Evolutionary conservation across 2,113 vertebrate genomes (phyloP).

Genomic region (Myrmophylax atrothorax): DNA sequence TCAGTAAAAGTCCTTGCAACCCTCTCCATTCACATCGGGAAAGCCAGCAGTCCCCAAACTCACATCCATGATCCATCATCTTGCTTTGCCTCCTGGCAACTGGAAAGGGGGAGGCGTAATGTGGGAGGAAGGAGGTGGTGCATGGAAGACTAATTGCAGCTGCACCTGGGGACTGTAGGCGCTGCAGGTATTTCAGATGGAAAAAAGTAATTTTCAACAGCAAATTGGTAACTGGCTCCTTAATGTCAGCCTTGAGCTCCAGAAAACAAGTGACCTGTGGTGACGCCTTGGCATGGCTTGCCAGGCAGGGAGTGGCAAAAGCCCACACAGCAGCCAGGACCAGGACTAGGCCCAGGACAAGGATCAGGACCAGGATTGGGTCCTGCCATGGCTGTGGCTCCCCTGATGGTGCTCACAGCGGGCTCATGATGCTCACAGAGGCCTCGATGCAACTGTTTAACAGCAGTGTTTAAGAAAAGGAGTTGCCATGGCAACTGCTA

Average conservation of each 20-base stretch:
- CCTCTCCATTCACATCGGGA: fast-evolving
- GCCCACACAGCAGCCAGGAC: not conserved
- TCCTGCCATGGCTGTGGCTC: not conserved
- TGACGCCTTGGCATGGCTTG: fast-evolving
- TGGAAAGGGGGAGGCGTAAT: not conserved
- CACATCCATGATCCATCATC: not conserved
- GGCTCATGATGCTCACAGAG: fast-evolving
- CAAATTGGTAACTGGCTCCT: not conserved
- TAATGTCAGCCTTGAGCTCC: not conserved
- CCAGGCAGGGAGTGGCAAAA: not conserved
- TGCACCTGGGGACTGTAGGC: not conserved
- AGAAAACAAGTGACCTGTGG: not conserved
- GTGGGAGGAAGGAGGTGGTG: not conserved
- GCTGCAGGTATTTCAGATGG: not conserved
- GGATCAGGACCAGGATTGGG: not conserved
- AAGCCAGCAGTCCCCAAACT: not conserved
- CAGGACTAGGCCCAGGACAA: not conserved
- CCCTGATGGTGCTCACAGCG: fast-evolving
- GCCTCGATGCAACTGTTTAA: not conserved
- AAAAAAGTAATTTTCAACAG: not conserved
- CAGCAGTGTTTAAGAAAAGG: conserved; percentile 5
- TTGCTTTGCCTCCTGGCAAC: not conserved
- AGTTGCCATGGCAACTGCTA: conserved; percentile 51
- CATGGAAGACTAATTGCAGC: not conserved
- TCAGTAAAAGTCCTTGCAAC: not conserved